Percentiles rank a stretch among this genome's conserved stretches.
Evolutionary conservation across 2,113 vertebrate genomes (phyloP).

Genomic region (Daboia siamensis): DNA sequence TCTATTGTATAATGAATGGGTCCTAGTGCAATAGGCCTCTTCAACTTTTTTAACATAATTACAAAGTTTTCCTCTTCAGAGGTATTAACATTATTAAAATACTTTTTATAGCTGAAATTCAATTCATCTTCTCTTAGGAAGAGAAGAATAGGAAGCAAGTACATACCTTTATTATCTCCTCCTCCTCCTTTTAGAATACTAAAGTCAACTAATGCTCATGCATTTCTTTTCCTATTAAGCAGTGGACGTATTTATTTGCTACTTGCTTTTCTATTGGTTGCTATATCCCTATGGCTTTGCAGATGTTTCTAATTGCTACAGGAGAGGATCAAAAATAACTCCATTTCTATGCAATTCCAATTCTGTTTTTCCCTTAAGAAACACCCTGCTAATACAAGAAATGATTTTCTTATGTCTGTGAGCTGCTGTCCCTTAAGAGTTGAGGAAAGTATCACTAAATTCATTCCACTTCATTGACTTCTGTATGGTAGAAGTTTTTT

Average conservation of each 20-base stretch:
- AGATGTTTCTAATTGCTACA: constrained; percentile 25
- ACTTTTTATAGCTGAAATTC: not conserved
- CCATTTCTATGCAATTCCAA: not conserved
- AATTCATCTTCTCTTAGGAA: not conserved
- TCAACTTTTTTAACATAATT: not conserved
- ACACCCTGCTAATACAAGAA: constrained; percentile 5
- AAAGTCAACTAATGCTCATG: not conserved
- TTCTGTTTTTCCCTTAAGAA: not conserved
- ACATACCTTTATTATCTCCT: not conserved
- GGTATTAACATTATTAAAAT: not conserved
- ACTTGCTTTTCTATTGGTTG: not conserved
- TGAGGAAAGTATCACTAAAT: not conserved
- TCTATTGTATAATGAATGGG: not conserved
- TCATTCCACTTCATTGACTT: not conserved
- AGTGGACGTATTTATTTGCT: constrained; percentile 14
- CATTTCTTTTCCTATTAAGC: not conserved
- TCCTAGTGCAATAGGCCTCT: not conserved
- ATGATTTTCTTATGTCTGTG: constrained; percentile 7
- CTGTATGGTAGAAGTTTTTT: not conserved
- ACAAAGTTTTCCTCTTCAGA: not conserved
- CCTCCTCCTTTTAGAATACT: not conserved
- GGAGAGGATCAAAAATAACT: constrained; percentile 23
- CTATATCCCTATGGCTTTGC: constrained; percentile 4
- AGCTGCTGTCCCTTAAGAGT: not conserved
- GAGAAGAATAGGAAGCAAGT: not conserved